Percentiles rank a stretch among this genome's conserved stretches.
Evolutionary conservation across 1,140 invertebrate species (phyloP).

Genomic region (Meloidogyne chitwoodi): DNA sequence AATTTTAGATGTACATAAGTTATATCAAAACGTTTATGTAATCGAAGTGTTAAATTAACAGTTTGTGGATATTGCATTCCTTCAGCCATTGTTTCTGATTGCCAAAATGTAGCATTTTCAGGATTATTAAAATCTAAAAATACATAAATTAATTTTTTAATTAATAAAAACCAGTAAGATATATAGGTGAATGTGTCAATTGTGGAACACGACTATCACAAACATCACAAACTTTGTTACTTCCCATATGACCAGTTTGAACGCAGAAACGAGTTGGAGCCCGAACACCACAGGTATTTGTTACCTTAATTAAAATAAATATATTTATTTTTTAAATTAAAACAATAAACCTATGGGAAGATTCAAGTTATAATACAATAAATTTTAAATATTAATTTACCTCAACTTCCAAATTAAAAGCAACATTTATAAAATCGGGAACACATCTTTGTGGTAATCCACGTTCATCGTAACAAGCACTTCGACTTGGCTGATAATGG

Average conservation of each 20-base stretch:
- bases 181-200: conserved; percentile 35
- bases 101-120: conserved; percentile 93
- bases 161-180: conserved; percentile 60
- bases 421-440: conserved; percentile 91
- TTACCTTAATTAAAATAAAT: conserved; percentile 58
- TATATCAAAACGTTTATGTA: conserved; percentile 94
- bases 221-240: conserved; percentile 54
- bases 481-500: conserved; percentile 22
- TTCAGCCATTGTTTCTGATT: conserved; percentile 92
- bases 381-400: conserved; percentile 60
- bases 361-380: neutral
- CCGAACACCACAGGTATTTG: conserved; percentile 84
- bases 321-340: too few relatives aligned
- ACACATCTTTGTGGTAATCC: conserved; percentile 75
- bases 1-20: conserved; percentile 81
- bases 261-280: conserved; percentile 77
- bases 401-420: conserved; percentile 78
- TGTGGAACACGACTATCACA: conserved; percentile 25
- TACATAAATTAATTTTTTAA: conserved; percentile 70
- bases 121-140: conserved; percentile 80
- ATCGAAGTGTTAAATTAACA: conserved; percentile 83
- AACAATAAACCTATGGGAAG: too few relatives aligned
- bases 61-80: conserved; percentile 80
- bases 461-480: conserved; percentile 63
- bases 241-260: conserved; percentile 64